Evolutionary conservation across 2,113 vertebrate species (phyloP).

Genomic region (Eira barbara): DNA sequence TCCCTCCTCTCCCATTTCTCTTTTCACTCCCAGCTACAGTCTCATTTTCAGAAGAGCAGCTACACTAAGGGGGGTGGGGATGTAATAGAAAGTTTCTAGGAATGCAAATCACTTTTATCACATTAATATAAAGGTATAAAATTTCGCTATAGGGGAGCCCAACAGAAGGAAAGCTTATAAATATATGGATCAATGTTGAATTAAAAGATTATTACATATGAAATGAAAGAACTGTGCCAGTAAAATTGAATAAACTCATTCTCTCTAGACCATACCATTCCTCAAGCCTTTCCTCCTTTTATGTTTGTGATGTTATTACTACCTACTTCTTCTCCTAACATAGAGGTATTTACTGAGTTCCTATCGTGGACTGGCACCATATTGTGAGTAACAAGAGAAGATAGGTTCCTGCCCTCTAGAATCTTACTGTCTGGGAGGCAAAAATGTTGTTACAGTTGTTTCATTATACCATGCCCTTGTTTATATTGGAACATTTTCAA

Average conservation of each 20-base stretch:
- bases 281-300: neutral
- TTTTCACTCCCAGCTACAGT: constrained; percentile 1
- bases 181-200: neutral
- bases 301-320: neutral
- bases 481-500: constrained; percentile 15
- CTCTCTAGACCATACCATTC: neutral
- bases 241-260: constrained; percentile 37
- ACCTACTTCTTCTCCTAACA: neutral
- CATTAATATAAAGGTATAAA: constrained; percentile 6
- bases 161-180: constrained; percentile 10
- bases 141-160: neutral
- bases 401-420: neutral
- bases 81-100: neutral
- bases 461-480: constrained; percentile 1
- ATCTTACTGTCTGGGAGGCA: neutral
- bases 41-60: constrained; percentile 24
- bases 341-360: neutral
- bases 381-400: neutral
- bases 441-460: constrained; percentile 7
- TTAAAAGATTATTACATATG: neutral
- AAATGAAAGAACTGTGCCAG: neutral
- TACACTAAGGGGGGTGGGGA: neutral
- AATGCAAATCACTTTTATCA: neutral
- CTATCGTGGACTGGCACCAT: neutral
- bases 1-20: neutral